These are phyloP conservation scores for Beroe ovata DNA, from an alignment of 37 sponge, comb jelly and placozoan genomes.

Conservation along the genomic window DNA sequence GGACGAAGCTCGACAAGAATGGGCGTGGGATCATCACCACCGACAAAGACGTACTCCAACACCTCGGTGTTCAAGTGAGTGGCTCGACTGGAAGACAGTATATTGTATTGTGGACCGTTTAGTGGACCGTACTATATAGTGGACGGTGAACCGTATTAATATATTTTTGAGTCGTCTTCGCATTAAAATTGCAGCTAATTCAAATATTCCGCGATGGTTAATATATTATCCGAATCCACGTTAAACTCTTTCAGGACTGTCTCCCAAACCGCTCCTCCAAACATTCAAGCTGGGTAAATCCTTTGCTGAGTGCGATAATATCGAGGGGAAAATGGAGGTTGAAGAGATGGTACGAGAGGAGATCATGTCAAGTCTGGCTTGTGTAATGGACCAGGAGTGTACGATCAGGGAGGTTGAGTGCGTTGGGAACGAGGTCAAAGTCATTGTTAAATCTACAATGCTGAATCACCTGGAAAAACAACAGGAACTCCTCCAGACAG, in stretches of 20 bases:
- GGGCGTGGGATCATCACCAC: conserved; percentile 23
- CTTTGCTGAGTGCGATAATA: neutral
- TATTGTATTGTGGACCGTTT: too few species aligned
- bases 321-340: neutral
- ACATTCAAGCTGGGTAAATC: neutral
- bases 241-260: neutral
- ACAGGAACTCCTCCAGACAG: neutral
- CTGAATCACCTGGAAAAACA: neutral
- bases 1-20: neutral
- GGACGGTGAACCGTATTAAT: too few species aligned
- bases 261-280: neutral
- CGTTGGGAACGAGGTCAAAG: neutral
- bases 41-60: neutral
- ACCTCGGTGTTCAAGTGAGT: neutral
- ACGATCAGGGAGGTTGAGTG: conserved; percentile 7
- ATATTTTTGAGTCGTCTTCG: too few species aligned
- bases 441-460: neutral
- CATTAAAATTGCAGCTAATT: too few species aligned
- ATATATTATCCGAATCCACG: neutral
- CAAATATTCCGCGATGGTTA: neutral
- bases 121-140: too few species aligned
- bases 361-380: neutral
- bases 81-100: too few species aligned
- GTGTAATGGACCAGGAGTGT: neutral
- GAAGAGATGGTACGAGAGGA: neutral